Base-by-base conservation (phyloP, 92 coral and sea anemone species). In the Chrysogorgia sp. region DNA sequence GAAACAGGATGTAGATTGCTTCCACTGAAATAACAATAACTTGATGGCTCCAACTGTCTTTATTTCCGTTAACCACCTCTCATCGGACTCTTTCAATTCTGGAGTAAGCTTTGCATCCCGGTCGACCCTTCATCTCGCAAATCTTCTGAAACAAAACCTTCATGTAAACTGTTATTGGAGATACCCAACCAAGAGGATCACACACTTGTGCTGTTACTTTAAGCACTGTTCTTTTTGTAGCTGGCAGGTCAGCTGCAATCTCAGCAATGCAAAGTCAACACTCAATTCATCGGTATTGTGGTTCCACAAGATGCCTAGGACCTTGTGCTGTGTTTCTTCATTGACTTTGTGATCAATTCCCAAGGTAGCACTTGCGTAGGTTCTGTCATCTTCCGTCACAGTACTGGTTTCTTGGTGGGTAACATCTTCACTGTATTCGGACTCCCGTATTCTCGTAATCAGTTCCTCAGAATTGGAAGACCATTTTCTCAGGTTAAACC, bases 131-230 rank as follows among this genome's bases (percentile, higher is more conserved):
- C n/a, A n/a, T n/a, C 12, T 41, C 19, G 45, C 77, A 77, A 53
- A 86, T 55, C 40, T 34, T 70, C 62, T 71, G 90, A 77, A 82
- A 77, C 64, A 86, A 63, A 34, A 82, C 63, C 58, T 82, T 86
- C 71, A 67, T 68, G 33, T 65, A 71, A 10, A 61, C 82, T 37
- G 80, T 67, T 55, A 86, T 67, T 26, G 84, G 87, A 45, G 76
- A 78, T 65, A 82, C 56, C 45, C 66, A 47, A 75, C 90, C 84
- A 22, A 86, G 68, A 0, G 84, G 90, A 68, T 86, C 90, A 35
- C 76, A 82, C 68, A 86, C 70, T 31, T 86, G 82, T 15, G 86
- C 90, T n/a, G 86, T 59, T 60, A 86, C 56, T 80, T 77, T 82
- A 40, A 82, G 63, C 22, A 82, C 41, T 40, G 81, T 60, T 76